A percentile compares a stretch with the other conserved stretches of the same genome.
phyloP scores from a whole-genome alignment of 2,797 vertebrate genomes.

The Gallinago nigripennis region DNA sequence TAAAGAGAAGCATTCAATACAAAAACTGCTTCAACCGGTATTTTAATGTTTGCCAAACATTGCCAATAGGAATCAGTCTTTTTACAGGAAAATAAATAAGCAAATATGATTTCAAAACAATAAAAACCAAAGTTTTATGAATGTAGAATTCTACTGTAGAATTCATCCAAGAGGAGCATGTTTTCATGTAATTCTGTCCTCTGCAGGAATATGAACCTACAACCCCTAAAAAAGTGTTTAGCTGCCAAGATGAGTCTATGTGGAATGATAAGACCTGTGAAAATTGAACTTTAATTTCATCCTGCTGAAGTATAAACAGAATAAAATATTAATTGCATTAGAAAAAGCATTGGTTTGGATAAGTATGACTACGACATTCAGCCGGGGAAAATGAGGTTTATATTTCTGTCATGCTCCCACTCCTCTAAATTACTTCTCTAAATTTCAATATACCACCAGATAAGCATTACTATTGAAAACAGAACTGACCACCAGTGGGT shows the following conservation, averaged over 20 bases:
- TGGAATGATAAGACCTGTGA: neutral
- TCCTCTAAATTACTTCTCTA: neutral
- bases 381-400: neutral
- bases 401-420: neutral
- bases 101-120: neutral
- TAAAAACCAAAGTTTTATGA: neutral
- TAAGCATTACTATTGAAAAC: neutral
- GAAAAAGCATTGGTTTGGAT: neutral
- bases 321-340: neutral
- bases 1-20: neutral
- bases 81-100: neutral
- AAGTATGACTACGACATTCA: neutral
- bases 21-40: neutral
- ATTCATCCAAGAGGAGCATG: neutral
- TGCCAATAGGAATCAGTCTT: neutral
- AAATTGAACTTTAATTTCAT: neutral
- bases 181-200: neutral
- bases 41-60: neutral
- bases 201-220: neutral
- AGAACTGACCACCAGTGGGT: neutral
- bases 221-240: neutral
- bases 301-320: neutral
- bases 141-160: neutral
- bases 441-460: neutral
- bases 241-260: neutral